Percentiles rank a stretch among this genome's conserved stretches.
These are phyloP conservation scores for Ephialtes manifestator DNA, from an alignment of 2,888 invertebrate species.

Conservation along the genomic window DNA sequence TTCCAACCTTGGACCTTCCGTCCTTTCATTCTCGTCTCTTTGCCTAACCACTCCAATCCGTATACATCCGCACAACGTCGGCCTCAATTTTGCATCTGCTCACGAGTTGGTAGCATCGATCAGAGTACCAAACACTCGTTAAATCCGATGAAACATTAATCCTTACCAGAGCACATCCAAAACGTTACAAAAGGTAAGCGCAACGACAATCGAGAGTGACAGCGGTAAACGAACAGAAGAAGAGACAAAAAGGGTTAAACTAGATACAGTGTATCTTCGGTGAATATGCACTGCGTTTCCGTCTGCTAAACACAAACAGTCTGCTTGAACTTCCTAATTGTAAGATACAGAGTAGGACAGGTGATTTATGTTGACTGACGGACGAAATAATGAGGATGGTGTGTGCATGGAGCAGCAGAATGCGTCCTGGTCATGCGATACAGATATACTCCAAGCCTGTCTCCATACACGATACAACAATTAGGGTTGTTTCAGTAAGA, in stretches of 20 bases:
- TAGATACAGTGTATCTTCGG: constrained; percentile 11
- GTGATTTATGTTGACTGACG: constrained; percentile 59
- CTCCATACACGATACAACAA: constrained; percentile 45
- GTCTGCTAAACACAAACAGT: constrained; percentile 6
- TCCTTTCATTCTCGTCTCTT: constrained; percentile 32
- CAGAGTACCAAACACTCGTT: background rate
- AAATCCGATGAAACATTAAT: background rate
- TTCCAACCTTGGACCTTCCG: constrained; percentile 55
- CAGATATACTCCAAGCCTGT: constrained; percentile 23
- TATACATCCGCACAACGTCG: constrained; percentile 1
- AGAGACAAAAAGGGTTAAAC: constrained; percentile 4
- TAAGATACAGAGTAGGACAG: constrained; percentile 14
- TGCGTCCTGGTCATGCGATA: constrained; percentile 12
- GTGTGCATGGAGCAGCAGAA: constrained; percentile 23
- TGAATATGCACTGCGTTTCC: background rate
- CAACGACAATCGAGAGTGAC: background rate
- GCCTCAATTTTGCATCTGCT: background rate
- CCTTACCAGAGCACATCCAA: background rate
- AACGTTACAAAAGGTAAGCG: background rate
- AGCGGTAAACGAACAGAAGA: background rate
- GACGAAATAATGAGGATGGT: constrained; percentile 51
- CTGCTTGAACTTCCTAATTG: constrained; percentile 49
- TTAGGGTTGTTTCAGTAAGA: constrained; percentile 26
- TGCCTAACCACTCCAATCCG: constrained; percentile 26
- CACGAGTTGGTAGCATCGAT: background rate